phyloP scores from a whole-genome alignment of 2,888 invertebrate genomes.

The Tethea ocularis region DNA sequence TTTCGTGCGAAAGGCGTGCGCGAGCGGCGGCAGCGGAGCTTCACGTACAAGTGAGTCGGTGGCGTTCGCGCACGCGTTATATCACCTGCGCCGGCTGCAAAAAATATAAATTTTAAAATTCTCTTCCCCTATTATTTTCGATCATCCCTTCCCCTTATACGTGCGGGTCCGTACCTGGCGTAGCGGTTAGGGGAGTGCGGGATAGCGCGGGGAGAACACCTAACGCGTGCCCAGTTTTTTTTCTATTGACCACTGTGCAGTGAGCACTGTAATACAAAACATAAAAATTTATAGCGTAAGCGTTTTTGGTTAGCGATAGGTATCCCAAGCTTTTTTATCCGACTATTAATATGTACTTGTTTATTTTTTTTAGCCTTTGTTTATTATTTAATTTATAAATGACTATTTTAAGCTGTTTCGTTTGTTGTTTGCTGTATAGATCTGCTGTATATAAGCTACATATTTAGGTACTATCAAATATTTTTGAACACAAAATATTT shows the following conservation, averaged over 20 bases:
- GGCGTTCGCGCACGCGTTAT: constrained; percentile 81
- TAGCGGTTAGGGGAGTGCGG: constrained; percentile 55
- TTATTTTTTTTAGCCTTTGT: neutral
- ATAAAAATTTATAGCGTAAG: constrained; percentile 18
- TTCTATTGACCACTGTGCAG: constrained; percentile 69
- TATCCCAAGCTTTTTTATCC: neutral
- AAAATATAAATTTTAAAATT: constrained; percentile 83
- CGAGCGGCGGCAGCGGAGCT: constrained; percentile 71
- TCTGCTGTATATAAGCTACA: too few species aligned
- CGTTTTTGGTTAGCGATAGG: neutral
- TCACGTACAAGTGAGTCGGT: constrained; percentile 79
- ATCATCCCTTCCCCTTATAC: constrained; percentile 81
- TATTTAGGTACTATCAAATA: too few species aligned
- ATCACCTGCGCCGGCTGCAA: constrained; percentile 84
- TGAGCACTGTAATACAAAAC: constrained; percentile 49
- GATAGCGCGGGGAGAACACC: constrained; percentile 48
- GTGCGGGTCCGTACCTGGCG: constrained; percentile 81
- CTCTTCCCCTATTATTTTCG: constrained; percentile 84
- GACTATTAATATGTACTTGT: too few species aligned
- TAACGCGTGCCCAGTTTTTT: constrained; percentile 75
- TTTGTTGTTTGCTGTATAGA: too few species aligned
- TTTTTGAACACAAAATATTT: neutral
- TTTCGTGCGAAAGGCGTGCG: constrained; percentile 45
- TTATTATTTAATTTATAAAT: neutral
- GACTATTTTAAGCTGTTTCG: too few species aligned